phyloP scores from a whole-genome alignment of 2,888 invertebrate species.

The Helleia helle region DNA sequence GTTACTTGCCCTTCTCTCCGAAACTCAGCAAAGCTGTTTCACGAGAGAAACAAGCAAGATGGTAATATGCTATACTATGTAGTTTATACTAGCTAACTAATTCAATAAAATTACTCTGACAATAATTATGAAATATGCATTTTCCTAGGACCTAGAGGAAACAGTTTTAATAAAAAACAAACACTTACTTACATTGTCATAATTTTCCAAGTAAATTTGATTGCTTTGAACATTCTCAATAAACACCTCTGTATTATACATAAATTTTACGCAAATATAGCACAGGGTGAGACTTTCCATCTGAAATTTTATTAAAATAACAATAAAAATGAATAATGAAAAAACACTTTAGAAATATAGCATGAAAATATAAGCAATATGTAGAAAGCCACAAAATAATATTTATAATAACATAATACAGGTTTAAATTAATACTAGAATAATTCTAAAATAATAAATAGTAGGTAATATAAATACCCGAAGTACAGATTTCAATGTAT shows the following conservation, averaged over 20 bases:
- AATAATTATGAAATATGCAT: no score
- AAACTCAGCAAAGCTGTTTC: no score
- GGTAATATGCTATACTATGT: no score
- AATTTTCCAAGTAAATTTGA: constrained; percentile 40
- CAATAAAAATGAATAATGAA: no score
- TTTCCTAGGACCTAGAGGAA: no score
- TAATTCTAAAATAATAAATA: not conserved
- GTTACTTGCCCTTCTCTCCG: no score
- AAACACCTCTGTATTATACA: constrained; percentile 39
- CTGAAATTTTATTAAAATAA: constrained; percentile 33
- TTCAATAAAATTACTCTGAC: no score
- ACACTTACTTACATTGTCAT: constrained; percentile 37
- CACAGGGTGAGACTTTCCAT: constrained; percentile 36
- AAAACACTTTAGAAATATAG: no score
- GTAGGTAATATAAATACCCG: constrained; percentile 31
- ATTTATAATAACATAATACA: not conserved
- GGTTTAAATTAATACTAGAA: no score
- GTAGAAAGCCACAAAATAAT: not conserved
- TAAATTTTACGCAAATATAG: constrained; percentile 39
- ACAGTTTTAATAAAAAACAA: not conserved
- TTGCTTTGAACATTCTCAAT: constrained; percentile 47
- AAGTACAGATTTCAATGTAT: constrained; percentile 36
- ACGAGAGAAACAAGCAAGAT: no score
- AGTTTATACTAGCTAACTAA: no score
- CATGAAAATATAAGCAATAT: not conserved